Conservation (phyloP, 2,797 vertebrate genomes). For the Sphenopsis melanotis region DNA sequence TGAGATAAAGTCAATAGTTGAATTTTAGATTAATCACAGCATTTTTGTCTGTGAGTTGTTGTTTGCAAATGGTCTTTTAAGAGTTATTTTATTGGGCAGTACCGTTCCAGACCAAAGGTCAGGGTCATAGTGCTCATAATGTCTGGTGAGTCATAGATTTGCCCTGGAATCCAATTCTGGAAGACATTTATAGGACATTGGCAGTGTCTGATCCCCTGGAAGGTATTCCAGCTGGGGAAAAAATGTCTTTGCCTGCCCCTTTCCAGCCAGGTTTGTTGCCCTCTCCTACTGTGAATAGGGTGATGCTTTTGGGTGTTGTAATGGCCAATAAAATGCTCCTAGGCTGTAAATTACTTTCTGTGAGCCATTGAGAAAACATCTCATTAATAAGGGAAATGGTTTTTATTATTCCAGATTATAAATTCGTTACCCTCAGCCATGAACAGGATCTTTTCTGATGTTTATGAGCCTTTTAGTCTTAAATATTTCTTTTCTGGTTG, state of each 20-base stretch:
- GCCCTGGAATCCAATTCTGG: constrained; percentile 41
- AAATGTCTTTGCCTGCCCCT: background rate
- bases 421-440: background rate
- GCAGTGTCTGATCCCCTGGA: background rate
- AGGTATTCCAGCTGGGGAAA: background rate
- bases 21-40: background rate
- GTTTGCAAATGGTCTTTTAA: background rate
- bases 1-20: background rate
- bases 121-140: constrained; percentile 10
- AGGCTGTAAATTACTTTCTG: background rate
- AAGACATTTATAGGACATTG: background rate
- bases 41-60: background rate
- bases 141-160: constrained; percentile 49
- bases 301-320: background rate
- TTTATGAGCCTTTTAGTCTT: background rate
- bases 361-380: background rate
- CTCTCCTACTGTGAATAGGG: background rate
- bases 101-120: constrained; percentile 25
- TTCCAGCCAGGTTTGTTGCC: background rate
- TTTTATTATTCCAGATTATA: background rate
- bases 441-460: background rate
- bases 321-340: background rate
- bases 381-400: background rate
- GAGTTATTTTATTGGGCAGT: constrained; percentile 9
- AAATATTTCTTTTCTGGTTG: background rate